Conservation (phyloP, 1,140 invertebrate species). For the Hermatobates lingyangjiaoensis region DNA sequence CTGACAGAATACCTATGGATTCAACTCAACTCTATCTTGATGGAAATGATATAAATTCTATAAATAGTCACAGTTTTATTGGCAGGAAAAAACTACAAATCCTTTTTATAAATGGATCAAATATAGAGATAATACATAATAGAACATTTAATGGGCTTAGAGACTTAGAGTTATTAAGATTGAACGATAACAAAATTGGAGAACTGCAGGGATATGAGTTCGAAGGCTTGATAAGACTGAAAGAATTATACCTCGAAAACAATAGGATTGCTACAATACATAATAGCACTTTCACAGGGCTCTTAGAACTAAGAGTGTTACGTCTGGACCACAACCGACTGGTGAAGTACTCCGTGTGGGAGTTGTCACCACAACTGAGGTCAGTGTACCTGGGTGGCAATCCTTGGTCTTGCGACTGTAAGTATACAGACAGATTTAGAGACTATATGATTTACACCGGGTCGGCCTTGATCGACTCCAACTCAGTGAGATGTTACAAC, state of each 20-base stretch:
- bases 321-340: conserved; percentile 60
- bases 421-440: conserved; percentile 55
- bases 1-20: conserved; percentile 78
- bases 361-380: conserved; percentile 40
- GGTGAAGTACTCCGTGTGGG: conserved; percentile 52
- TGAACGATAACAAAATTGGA: conserved; percentile 58
- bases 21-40: conserved; percentile 75
- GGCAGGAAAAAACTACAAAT: conserved; percentile 67
- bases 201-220: conserved; percentile 70
- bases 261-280: conserved; percentile 50
- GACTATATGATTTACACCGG: conserved; percentile 48
- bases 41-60: conserved; percentile 58
- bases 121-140: conserved; percentile 71
- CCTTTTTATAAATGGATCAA: conserved; percentile 65
- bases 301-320: conserved; percentile 47
- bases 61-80: conserved; percentile 74
- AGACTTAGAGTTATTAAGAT: conserved; percentile 58
- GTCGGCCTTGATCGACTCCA: conserved; percentile 39
- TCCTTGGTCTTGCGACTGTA: conserved; percentile 76
- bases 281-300: conserved; percentile 54
- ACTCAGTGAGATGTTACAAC: conserved; percentile 38
- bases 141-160: conserved; percentile 74
- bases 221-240: conserved; percentile 39
- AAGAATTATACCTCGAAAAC: conserved; percentile 40
- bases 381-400: conserved; percentile 54